Base-by-base conservation (phyloP, 2,888 invertebrate species). In the Cheiracanthium punctorium region DNA sequence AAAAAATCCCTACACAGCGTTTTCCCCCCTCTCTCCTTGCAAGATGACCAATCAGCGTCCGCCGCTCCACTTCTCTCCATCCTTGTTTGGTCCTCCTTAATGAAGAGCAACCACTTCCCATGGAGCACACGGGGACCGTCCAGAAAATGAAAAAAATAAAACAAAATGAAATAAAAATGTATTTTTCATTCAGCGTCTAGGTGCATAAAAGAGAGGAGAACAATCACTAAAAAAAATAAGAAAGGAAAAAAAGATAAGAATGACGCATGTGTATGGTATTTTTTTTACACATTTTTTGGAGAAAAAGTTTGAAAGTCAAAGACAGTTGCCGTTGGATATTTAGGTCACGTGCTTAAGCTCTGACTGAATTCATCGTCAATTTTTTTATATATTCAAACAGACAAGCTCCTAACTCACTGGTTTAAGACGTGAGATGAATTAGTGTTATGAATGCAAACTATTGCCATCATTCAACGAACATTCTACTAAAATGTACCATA, bases 31-130 rank as follows among this genome's bases (percentile, higher is more conserved):
- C 32, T 71, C 77, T 17, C 10, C 10, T 37, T 37, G 10, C 37
- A 52, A 82, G 82, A 82, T 82, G 77, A 82, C 82, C 82, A 82
- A 82, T 82, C 82, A 82, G 76, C 67, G 71, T 52, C 64, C 52
- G 69, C 30, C 43, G 64, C 33, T 77, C 82, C 77, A 72, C 77
- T 72, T 72, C 71, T 72, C 33, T 72, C 52, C 17, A 10, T 29
- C 72, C 82, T 82, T 71, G 64, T 70, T 30, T 30, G 52, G 33
- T 41, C 65, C 82, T 72, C 67, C 77, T 73, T 82, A 82, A 82
- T 82, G 77, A 82, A 82, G 82, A 77, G 77, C 71, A 28, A 33
- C 82, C 82, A 77, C 82, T 82, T 82, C 37, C 65, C 72, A 43
- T 29, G 58, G 58, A 64, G 43, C 41, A 41, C 12, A 28, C 7